These are phyloP conservation scores for Campoplex capitator DNA, from an alignment of 2,888 invertebrate genomes.

Conservation along the genomic window DNA sequence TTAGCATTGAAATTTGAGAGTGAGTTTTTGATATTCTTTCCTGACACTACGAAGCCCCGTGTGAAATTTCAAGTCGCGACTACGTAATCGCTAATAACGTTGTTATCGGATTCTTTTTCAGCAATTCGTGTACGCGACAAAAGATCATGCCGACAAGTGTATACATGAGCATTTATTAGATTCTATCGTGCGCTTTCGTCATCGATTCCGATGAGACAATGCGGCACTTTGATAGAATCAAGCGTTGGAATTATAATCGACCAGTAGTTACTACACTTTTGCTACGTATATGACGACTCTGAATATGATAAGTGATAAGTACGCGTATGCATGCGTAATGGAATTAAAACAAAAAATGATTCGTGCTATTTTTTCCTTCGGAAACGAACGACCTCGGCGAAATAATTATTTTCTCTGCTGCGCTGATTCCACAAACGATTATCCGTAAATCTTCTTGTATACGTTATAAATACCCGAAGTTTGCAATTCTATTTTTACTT, in stretches of 20 bases:
- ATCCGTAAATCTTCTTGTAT: neutral
- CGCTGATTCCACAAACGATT: slow-evolving; percentile 28
- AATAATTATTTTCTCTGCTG: slow-evolving; percentile 21
- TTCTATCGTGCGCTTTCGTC: slow-evolving; percentile 41
- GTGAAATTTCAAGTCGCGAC: slow-evolving; percentile 11
- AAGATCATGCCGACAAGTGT: neutral
- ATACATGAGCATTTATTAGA: slow-evolving; percentile 23
- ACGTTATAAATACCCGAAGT: neutral
- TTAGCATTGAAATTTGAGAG: neutral
- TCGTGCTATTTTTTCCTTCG: slow-evolving; percentile 12
- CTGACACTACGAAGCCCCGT: neutral
- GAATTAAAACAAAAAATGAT: neutral
- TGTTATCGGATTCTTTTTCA: slow-evolving; percentile 20
- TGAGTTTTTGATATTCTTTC: neutral
- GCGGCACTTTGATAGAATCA: slow-evolving; percentile 33
- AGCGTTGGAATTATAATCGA: slow-evolving; percentile 41
- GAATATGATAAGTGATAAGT: slow-evolving; percentile 13
- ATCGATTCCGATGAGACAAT: slow-evolving; percentile 40
- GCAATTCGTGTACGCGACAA: neutral
- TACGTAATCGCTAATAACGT: slow-evolving; percentile 21
- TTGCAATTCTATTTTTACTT: slow-evolving; percentile 13
- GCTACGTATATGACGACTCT: neutral
- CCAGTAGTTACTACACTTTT: neutral
- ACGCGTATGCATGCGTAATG: slow-evolving; percentile 12
- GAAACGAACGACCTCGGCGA: slow-evolving; percentile 31